Conservation (phyloP, 2,888 invertebrate species). For the Euplagia quadripunctaria region DNA sequence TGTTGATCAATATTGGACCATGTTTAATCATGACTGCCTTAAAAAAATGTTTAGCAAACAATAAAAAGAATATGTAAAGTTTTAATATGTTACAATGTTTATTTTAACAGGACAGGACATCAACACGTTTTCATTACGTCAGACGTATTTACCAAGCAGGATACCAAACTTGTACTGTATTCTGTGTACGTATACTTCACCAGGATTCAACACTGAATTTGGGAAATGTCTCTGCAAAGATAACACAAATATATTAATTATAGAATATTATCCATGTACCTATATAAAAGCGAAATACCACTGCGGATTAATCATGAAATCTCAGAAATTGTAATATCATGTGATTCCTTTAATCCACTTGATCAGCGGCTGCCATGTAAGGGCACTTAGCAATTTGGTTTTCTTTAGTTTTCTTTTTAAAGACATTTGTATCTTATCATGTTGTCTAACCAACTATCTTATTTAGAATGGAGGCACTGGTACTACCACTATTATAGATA, state of each 20-base stretch:
- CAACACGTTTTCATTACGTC: conserved; percentile 10
- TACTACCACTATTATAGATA: too few relatives aligned
- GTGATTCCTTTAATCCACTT: too few relatives aligned
- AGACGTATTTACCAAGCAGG: conserved; percentile 78
- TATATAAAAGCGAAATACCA: too few relatives aligned
- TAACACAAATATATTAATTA: background rate
- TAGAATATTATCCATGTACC: background rate
- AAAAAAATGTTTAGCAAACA: background rate
- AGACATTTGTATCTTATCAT: too few relatives aligned
- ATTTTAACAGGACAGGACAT: conserved; percentile 30
- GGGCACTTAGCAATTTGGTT: too few relatives aligned
- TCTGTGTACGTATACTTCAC: conserved; percentile 90
- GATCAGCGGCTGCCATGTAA: too few relatives aligned
- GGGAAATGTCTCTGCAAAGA: conserved; percentile 91
- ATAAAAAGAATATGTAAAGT: background rate
- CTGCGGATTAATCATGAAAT: too few relatives aligned
- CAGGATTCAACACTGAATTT: conserved; percentile 90
- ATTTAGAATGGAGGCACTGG: too few relatives aligned
- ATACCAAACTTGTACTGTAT: conserved; percentile 92
- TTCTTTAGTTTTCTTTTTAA: too few relatives aligned
- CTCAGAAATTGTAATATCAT: too few relatives aligned
- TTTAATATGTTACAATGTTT: conserved; percentile 27
- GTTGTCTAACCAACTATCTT: too few relatives aligned
- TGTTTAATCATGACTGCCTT: background rate
- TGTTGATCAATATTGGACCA: too few relatives aligned